A percentile compares a stretch with the other conserved stretches of the same genome.
phyloP scores from a whole-genome alignment of 2,888 invertebrate species.

The Chouioia cunea region DNA sequence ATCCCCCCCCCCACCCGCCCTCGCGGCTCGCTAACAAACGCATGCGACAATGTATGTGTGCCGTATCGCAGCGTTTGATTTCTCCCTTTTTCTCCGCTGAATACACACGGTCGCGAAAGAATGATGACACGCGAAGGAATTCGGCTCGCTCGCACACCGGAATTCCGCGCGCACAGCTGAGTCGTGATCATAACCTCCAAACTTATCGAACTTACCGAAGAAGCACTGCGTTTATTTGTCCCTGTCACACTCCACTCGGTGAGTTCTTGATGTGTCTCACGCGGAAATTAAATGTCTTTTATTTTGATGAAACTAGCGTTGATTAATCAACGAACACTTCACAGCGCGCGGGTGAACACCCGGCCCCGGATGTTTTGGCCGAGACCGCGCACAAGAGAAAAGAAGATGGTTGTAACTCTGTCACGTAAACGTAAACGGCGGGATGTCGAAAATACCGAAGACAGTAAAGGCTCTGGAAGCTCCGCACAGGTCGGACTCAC shows the following conservation, averaged over 20 bases:
- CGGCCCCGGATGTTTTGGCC: too few species aligned
- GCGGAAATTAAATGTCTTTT: neutral
- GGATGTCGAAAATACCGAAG: neutral
- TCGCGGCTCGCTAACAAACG: conserved; percentile 3
- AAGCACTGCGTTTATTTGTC: conserved; percentile 16
- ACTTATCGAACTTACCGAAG: conserved; percentile 4
- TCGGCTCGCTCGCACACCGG: conserved; percentile 35
- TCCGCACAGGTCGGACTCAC: conserved; percentile 30
- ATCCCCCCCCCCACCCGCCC: neutral
- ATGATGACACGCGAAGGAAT: conserved; percentile 45
- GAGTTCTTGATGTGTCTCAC: conserved; percentile 9
- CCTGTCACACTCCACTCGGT: conserved; percentile 12
- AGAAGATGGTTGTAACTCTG: too few species aligned
- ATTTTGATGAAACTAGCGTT: too few species aligned
- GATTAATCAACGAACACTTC: too few species aligned
- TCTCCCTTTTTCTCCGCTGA: conserved; percentile 27
- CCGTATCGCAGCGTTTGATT: conserved; percentile 22
- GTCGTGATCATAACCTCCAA: conserved; percentile 16
- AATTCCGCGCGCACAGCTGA: conserved; percentile 45
- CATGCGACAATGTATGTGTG: too few species aligned
- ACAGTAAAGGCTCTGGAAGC: conserved; percentile 5
- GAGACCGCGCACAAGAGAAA: too few species aligned
- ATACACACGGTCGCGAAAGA: neutral
- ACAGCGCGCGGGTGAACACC: too few species aligned
- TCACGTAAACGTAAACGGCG: too few species aligned